phyloP scores from a whole-genome alignment of 2,113 vertebrate genomes.

The Irena cyanogastra region DNA sequence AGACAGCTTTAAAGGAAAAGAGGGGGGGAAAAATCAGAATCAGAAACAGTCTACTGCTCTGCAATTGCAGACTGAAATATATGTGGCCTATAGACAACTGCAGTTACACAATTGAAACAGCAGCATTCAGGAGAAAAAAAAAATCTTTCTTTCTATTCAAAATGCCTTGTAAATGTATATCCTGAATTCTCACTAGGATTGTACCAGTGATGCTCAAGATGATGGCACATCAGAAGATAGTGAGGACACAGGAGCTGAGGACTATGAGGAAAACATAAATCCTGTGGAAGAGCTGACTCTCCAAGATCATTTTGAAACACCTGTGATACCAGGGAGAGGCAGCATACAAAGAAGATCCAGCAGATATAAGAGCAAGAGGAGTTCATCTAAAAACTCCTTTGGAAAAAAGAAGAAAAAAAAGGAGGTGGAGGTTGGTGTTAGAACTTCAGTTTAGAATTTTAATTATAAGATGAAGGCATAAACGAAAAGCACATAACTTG shows the following conservation, averaged over 20 bases:
- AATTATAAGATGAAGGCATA: neutral
- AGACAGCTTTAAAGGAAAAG: neutral
- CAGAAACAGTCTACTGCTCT: neutral
- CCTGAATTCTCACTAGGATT: slow-evolving; percentile 19
- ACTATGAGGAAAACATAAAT: neutral
- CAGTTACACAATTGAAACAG: neutral
- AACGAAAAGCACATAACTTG: neutral
- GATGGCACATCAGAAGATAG: slow-evolving; percentile 5
- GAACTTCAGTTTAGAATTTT: neutral
- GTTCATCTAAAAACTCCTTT: slow-evolving; percentile 21
- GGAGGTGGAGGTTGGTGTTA: slow-evolving; percentile 34
- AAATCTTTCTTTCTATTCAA: neutral
- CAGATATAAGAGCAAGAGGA: neutral
- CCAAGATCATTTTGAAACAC: neutral
- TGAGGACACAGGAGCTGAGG: neutral
- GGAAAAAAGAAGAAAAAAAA: slow-evolving; percentile 27
- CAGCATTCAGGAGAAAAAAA: neutral
- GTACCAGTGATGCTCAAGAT: neutral
- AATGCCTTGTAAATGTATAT: neutral
- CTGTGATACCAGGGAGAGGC: neutral
- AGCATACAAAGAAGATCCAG: slow-evolving; percentile 33
- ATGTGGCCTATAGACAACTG: neutral
- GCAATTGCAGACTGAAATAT: neutral
- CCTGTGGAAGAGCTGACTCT: neutral
- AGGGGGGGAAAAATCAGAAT: neutral